A percentile compares a stretch with the other conserved stretches of the same genome.
These are phyloP conservation scores for Apogon hyalosoma DNA, from an alignment of 2,797 vertebrate species.

Conservation along the genomic window DNA sequence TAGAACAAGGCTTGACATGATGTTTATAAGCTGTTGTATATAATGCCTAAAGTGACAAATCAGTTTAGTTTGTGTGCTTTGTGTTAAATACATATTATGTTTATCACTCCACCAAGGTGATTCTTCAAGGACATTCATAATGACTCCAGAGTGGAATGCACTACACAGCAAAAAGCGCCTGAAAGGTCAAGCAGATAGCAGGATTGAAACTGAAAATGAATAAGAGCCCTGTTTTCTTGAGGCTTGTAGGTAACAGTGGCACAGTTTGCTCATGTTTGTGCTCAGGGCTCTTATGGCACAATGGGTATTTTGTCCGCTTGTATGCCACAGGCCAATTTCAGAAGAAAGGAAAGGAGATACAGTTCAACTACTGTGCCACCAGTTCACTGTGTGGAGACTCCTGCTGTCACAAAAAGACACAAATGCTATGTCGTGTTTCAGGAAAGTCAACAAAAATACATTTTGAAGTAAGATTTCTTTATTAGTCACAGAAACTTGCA, in stretches of 20 bases:
- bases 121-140: conserved; percentile 65
- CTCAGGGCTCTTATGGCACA: conserved; percentile 59
- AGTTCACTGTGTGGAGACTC: background rate
- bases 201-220: conserved; percentile 53
- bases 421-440: too few species aligned
- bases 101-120: conserved; percentile 61
- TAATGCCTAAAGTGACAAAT: background rate
- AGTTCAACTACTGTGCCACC: conserved; percentile 32
- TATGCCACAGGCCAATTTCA: conserved; percentile 48
- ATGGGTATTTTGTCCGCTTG: conserved; percentile 76
- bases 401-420: conserved; percentile 16
- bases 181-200: conserved; percentile 67
- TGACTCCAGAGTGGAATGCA: conserved; percentile 61
- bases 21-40: background rate
- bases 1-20: too few species aligned
- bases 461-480: too few species aligned
- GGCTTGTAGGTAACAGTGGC: conserved; percentile 54
- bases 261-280: conserved; percentile 64
- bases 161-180: conserved; percentile 46
- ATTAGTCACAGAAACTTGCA: too few species aligned
- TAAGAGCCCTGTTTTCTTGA: conserved; percentile 64
- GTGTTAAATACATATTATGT: conserved; percentile 5
- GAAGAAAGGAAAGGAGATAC: conserved; percentile 41
- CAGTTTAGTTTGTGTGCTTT: background rate
- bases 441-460: too few species aligned